Evolutionary conservation across 2,113 vertebrate species (phyloP), one percentile per base, ranked within the genome.

Genomic region (Prolemur simus): DNA sequence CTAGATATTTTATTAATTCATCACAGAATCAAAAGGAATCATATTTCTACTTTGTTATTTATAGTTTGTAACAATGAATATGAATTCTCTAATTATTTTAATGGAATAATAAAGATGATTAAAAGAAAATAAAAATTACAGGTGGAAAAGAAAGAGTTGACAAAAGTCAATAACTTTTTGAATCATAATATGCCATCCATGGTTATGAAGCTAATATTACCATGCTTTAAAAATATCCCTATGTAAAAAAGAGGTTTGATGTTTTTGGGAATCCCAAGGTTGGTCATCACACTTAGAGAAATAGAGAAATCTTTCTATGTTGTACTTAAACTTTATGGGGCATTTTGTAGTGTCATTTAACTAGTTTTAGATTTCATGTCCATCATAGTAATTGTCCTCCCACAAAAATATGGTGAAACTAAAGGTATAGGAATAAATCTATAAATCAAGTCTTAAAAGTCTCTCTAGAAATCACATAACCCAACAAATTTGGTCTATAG

Each of bases 401-500:
- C 58, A 68, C 77, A 96, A 92, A 95, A 64, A 73, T 80, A 60
- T 2, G 29, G 20, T 68, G 86, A 96, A 95, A 82, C 64, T 45
- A 86, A n/a, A 45, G 3, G 6, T 42, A n/a, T 49, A 52, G 49
- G 8, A 85, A 34, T 95, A 96, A 64, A 12, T 81, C 88, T 74
- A 34, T 96, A 74, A 6, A 66, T 96, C 87, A 92, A 86, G 34
- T 92, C 96, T 76, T 97, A 96, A 96, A 94, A 97, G 95, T 58
- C 83, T 88, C 49, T 95, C 29, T 95, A 64, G 27, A 64, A 93
- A n/a, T 60, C 93, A 39, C 85, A 86, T 96, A 96, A 93, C 89
- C 94, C 96, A 97, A 96, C 69, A 95, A 76, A 56, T 96, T 42
- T 87, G 73, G 60, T 93, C 52, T 91, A 27, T 89, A 89, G 64